Evolutionary conservation across 2,888 invertebrate species (phyloP).

Genomic region (Cybosia mesomella): DNA sequence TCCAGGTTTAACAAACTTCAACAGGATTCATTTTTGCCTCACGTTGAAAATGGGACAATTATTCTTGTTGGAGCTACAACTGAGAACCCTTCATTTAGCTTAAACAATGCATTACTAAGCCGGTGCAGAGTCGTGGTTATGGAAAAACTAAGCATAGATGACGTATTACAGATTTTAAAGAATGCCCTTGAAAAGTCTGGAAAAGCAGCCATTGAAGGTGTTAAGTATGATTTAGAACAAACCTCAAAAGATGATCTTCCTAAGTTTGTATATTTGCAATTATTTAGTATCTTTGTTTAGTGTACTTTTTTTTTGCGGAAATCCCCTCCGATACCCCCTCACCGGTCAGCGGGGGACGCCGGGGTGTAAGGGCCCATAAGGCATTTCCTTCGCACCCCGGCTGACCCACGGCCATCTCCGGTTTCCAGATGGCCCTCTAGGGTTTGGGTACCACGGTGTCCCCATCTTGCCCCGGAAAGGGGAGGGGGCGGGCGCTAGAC

Average conservation of each 20-base stretch:
- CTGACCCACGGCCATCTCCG: no score
- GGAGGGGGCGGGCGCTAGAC: no score
- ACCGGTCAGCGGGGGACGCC: no score
- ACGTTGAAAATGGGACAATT: slow-evolving; percentile 93
- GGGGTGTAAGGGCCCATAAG: no score
- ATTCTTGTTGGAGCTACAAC: slow-evolving; percentile 94
- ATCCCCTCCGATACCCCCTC: no score
- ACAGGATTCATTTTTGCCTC: slow-evolving; percentile 93
- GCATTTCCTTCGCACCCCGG: no score
- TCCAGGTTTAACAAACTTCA: slow-evolving; percentile 93
- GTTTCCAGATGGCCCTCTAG: no score
- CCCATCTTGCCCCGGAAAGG: no score
- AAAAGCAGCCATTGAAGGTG: slow-evolving; percentile 64
- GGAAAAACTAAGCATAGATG: slow-evolving; percentile 88
- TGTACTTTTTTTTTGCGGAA: no score
- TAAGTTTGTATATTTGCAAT: slow-evolving; percentile 44
- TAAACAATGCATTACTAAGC: slow-evolving; percentile 93
- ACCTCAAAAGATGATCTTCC: slow-evolving; percentile 50
- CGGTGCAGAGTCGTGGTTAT: slow-evolving; percentile 92
- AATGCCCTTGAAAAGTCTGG: slow-evolving; percentile 81
- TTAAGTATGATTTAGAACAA: slow-evolving; percentile 46
- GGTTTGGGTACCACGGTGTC: no score
- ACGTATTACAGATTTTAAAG: slow-evolving; percentile 88
- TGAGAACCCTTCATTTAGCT: slow-evolving; percentile 95
- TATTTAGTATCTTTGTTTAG: neutral